Percentiles rank a stretch among this genome's conserved stretches.
These are phyloP conservation scores for Procavia capensis DNA, from an alignment of 2,113 vertebrate genomes.

Conservation along the genomic window DNA sequence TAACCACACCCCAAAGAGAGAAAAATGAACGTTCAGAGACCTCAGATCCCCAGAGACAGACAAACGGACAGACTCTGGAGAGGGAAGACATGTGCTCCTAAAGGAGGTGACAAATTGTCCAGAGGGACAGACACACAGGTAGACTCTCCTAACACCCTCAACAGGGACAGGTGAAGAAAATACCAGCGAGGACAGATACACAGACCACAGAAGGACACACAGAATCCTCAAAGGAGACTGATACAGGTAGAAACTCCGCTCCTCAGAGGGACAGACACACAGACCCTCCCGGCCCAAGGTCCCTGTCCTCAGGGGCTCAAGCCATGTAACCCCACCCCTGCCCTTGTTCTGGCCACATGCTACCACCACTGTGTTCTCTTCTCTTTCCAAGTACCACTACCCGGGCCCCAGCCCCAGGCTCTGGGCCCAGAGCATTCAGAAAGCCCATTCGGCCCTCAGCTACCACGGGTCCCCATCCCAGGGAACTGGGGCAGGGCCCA, in stretches of 20 bases:
- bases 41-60: not conserved
- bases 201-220: not conserved
- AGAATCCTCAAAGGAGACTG: not conserved
- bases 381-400: not conserved
- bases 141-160: not conserved
- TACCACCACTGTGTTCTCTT: not conserved
- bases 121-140: not conserved
- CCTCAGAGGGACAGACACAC: not conserved
- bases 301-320: not conserved
- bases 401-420: not conserved
- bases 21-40: not conserved
- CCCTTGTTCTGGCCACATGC: not conserved
- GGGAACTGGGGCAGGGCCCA: not conserved
- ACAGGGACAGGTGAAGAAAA: not conserved
- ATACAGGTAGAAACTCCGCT: not conserved
- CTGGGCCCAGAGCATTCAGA: not conserved
- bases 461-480: fast-evolving
- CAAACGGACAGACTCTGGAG: not conserved
- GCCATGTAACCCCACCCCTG: not conserved
- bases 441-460: not conserved
- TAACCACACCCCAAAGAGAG: not conserved
- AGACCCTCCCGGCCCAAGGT: not conserved
- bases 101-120: not conserved
- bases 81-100: not conserved
- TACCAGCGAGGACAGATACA: not conserved